Percentiles rank a stretch among this genome's conserved stretches.
These are phyloP conservation scores for Lagopus muta DNA, from an alignment of 2,113 vertebrate species.

Conservation along the genomic window DNA sequence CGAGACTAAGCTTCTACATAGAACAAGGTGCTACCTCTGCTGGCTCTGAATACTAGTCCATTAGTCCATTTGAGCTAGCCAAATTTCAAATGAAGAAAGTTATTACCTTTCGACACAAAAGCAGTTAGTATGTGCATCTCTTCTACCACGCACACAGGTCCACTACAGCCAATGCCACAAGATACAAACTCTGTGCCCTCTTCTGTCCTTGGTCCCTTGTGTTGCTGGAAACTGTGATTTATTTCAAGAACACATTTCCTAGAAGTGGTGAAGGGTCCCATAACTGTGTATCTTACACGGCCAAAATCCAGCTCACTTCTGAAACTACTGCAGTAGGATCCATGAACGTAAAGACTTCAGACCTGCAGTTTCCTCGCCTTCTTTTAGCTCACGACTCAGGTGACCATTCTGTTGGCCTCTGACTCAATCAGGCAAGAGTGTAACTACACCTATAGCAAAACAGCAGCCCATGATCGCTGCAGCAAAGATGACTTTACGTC, in stretches of 20 bases:
- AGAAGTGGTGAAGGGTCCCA: not conserved
- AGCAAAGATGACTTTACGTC: not conserved
- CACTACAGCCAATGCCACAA: not conserved
- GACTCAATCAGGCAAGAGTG: not conserved
- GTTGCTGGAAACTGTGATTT: not conserved
- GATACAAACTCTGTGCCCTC: not conserved
- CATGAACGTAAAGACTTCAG: not conserved
- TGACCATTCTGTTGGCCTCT: not conserved
- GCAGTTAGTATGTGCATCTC: accelerated
- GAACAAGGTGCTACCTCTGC: not conserved
- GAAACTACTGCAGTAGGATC: not conserved
- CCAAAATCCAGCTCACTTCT: not conserved
- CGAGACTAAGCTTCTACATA: not conserved
- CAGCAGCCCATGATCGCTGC: accelerated
- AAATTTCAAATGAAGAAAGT: not conserved
- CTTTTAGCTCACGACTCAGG: not conserved
- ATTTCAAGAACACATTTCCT: accelerated
- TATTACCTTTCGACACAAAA: not conserved
- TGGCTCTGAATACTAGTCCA: not conserved
- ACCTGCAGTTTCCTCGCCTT: not conserved
- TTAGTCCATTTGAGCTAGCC: not conserved
- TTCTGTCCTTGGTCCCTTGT: not conserved
- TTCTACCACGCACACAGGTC: not conserved
- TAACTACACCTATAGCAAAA: not conserved
- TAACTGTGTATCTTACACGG: not conserved